Conservation (phyloP, 2,888 invertebrate species). For the Rhagium mordax region DNA sequence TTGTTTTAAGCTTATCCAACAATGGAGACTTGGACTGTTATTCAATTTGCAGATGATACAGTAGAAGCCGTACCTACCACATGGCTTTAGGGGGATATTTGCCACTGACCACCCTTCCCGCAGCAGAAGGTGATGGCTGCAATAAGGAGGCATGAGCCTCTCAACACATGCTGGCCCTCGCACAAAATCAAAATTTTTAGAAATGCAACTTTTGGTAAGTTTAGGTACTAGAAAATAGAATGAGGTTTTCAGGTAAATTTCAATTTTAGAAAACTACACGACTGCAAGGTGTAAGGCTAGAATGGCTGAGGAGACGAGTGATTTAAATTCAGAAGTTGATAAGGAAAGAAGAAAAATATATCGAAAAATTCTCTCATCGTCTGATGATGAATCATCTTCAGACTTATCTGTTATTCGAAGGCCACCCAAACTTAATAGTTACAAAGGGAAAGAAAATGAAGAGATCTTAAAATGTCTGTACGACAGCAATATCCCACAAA, state of each 20-base stretch:
- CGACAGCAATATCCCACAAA: too few relatives aligned
- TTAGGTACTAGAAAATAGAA: background rate
- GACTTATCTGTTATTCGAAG: too few relatives aligned
- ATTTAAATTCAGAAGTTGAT: constrained; percentile 17
- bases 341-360: too few relatives aligned
- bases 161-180: constrained; percentile 38
- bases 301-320: constrained; percentile 37
- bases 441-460: constrained; percentile 23
- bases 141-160: constrained; percentile 31
- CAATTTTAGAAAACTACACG: constrained; percentile 37
- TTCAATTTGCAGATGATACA: constrained; percentile 34
- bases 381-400: too few relatives aligned
- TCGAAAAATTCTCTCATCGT: too few relatives aligned
- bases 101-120: constrained; percentile 37
- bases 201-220: constrained; percentile 39
- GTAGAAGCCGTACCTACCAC: constrained; percentile 37
- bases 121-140: constrained; percentile 27
- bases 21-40: constrained; percentile 22
- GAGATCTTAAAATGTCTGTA: too few relatives aligned
- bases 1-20: too few relatives aligned
- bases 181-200: constrained; percentile 34
- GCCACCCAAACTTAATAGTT: background rate
- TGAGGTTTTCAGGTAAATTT: background rate
- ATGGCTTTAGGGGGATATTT: constrained; percentile 34
- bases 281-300: constrained; percentile 29